Evolutionary conservation across 2,888 invertebrate species (phyloP), one percentile per base, ranked within the genome.

Genomic region (Tolmerus cingulatus): DNA sequence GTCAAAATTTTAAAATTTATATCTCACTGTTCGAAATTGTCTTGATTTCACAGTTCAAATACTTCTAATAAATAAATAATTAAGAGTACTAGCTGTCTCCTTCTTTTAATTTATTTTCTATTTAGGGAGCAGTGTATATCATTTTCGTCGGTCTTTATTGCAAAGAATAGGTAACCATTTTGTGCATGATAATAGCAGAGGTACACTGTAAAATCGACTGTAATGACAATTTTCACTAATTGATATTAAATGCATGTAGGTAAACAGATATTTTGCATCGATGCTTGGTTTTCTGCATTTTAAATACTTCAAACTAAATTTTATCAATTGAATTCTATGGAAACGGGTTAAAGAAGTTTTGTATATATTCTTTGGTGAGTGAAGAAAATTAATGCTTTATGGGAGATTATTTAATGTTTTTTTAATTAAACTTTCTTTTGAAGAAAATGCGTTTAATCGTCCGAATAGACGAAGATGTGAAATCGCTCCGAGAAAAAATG

Each of bases 401-500:
- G 34, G 34, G 34, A 5, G 37, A 37, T 8, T 37, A 9, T 37
- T 37, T 34, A 9, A 14, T 8, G 14, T 43, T 43, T 5, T 16
- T 46, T 46, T 46, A 14, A 12, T 16, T 46, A 37, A 37, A 0
- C 9, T n/a, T 74, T 46, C 40, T 30, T 91, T 94, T 94, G 0
- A 93, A 98, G 98, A 97, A 97, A 96, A 95, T 96, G 93, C 95
- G 97, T 91, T 93, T 95, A 88, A 95, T 98, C 90, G 95, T 97
- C 77, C 95, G 97, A 92, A 97, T 97, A 92, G 96, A 97, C 77
- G 97, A 97, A 90, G 96, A 97, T 90, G 95, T 98, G 1, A 95
- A 95, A 87, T 93, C 95, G 85, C 93, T 97, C 86, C 94, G 97
- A 90, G 95, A 95, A 89, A 97, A 97, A 93, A 97, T 97, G 96